Base-by-base conservation (phyloP, 2,888 invertebrate genomes). In the Hirudinaria manillensis region DNA sequence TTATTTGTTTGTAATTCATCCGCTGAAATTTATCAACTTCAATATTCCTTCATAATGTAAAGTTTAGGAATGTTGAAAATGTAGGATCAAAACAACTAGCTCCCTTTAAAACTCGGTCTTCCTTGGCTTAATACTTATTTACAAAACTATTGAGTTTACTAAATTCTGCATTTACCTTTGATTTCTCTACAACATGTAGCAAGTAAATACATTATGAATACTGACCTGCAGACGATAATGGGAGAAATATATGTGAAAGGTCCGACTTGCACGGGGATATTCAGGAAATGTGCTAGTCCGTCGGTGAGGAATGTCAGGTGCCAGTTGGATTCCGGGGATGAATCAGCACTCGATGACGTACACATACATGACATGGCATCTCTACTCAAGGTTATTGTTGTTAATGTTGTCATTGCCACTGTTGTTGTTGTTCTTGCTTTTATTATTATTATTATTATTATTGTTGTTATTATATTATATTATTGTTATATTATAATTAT, bases 191-290 rank as follows among this genome's bases (percentile, higher is more conserved):
- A n/a, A n/a, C n/a, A n/a, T n/a, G n/a, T n/a, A n/a, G n/a, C n/a
- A 45, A 45, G 16, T 7, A 45, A 45, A 16, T 45, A 45, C 45
- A 45, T 16, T 45, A 7, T 45, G 1, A 7, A 45, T 7, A 7
- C 10, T 45, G 1, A 45, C 16, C 10, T 45, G 45, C 61, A 61
- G 61, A 61, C 24, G 24, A 61, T 61, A 29, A 24, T 61, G 24
- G 61, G 61, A n/a, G 61, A 61, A 29, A 61, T 61, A 24, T 61
- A 61, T n/a, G 61, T 61, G 61, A 61, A 61, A 13, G 61, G 61
- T 2, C 29, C 61, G 24, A 61, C 13, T 1, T 61, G 24, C 24
- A 61, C 61, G 1, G 61, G 61, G 1, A 61, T 61, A 24, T 61
- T 61, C 61, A 61, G 61, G 61, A 61, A 16, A 61, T 27, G 24